These are phyloP conservation scores for Gonocerus acuteangulatus DNA, from an alignment of 2,888 invertebrate species.

Conservation along the genomic window DNA sequence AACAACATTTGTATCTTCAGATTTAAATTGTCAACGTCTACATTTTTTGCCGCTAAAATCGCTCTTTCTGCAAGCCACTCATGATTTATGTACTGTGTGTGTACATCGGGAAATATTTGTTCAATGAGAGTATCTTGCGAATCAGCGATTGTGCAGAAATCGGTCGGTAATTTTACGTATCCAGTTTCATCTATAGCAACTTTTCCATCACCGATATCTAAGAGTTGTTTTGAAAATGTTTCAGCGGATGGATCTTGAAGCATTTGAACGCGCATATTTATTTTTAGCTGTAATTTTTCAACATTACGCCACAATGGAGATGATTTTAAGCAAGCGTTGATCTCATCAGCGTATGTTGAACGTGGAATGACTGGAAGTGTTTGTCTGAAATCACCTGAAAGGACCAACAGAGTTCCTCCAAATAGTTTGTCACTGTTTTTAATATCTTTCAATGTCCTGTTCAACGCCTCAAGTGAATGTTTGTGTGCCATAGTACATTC, in stretches of 20 bases:
- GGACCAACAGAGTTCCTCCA: slow-evolving; percentile 29
- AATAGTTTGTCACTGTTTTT: slow-evolving; percentile 22
- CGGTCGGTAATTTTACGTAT: too few species aligned
- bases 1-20: too few species aligned
- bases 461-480: background rate
- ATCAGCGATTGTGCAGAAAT: too few species aligned
- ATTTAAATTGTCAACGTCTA: too few species aligned
- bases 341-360: slow-evolving; percentile 37
- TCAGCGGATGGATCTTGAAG: slow-evolving; percentile 38
- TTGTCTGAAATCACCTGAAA: slow-evolving; percentile 36
- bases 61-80: too few species aligned
- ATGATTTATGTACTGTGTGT: too few species aligned
- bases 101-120: too few species aligned
- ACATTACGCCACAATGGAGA: slow-evolving; percentile 38
- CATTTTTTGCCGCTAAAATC: too few species aligned
- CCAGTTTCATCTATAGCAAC: slow-evolving; percentile 30
- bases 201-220: slow-evolving; percentile 39
- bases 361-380: slow-evolving; percentile 33
- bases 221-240: slow-evolving; percentile 39
- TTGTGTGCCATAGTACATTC: background rate
- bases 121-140: too few species aligned
- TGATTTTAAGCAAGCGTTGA: slow-evolving; percentile 37
- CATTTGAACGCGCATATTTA: slow-evolving; percentile 39
- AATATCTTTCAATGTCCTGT: background rate
- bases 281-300: slow-evolving; percentile 37